Conservation (phyloP, 1,140 invertebrate genomes). For the Capitella teleta region DNA sequence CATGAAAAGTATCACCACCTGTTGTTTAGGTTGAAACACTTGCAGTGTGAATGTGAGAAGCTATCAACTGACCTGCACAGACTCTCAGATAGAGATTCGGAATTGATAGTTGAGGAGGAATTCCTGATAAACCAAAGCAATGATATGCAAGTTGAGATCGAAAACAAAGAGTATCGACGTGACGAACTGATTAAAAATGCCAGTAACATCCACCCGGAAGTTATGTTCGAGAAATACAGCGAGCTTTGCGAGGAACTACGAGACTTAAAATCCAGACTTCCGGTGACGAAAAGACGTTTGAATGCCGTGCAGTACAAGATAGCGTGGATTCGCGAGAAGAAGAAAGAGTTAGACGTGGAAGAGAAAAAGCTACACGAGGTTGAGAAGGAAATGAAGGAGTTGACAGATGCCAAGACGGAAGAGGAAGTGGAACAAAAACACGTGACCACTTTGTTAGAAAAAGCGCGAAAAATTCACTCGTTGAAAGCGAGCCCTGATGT, state of each 20-base stretch:
- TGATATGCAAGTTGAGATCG: constrained; percentile 20
- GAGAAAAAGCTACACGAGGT: constrained; percentile 3
- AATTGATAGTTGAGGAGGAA: constrained; percentile 17
- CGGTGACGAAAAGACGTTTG: constrained; percentile 15
- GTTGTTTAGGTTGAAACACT: constrained; percentile 17
- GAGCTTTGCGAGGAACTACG: constrained; percentile 18
- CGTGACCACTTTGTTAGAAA: constrained; percentile 12
- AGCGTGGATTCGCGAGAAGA: constrained; percentile 17
- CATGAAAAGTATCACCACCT: constrained; percentile 18
- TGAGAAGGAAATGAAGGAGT: not conserved
- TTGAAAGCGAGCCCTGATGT: constrained; percentile 21
- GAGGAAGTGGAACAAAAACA: constrained; percentile 14
- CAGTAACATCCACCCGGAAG: not conserved
- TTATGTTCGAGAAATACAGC: constrained; percentile 14
- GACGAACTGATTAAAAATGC: constrained; percentile 14
- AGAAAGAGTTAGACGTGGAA: constrained; percentile 11
- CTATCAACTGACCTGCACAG: not conserved
- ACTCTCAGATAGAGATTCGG: constrained; percentile 15
- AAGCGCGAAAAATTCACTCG: constrained; percentile 17
- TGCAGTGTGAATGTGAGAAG: not conserved
- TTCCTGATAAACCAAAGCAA: constrained; percentile 15
- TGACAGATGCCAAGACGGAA: not conserved
- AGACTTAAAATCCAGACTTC: constrained; percentile 17
- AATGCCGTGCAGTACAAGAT: constrained; percentile 15
- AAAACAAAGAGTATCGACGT: constrained; percentile 20